Conservation (phyloP, 2,888 invertebrate genomes). For the Balanococcus diminutus region DNA sequence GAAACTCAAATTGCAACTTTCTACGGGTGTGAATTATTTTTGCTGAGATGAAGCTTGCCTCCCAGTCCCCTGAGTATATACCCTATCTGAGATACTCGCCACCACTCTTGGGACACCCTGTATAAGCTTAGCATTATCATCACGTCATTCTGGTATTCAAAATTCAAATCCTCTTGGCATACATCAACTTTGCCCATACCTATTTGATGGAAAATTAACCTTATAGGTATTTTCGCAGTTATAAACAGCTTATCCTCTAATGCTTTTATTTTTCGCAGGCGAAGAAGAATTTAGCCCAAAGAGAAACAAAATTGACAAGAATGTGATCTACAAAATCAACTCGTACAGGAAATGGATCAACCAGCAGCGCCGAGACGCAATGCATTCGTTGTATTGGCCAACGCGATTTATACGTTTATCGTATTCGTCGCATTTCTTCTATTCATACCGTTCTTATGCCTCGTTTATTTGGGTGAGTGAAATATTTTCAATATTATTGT, state of each 20-base stretch:
- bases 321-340: background rate
- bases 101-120: too few species aligned
- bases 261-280: background rate
- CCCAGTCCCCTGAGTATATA: too few species aligned
- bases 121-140: too few species aligned
- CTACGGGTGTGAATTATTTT: too few species aligned
- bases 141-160: too few species aligned
- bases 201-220: too few species aligned
- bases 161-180: background rate
- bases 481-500: background rate
- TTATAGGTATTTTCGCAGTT: too few species aligned
- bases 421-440: conserved; percentile 51
- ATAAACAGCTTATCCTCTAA: too few species aligned
- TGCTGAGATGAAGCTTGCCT: too few species aligned
- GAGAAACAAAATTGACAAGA: background rate
- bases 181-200: too few species aligned
- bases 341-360: conserved; percentile 30
- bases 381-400: background rate
- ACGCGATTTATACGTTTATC: conserved; percentile 55
- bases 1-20: too few species aligned
- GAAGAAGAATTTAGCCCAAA: background rate
- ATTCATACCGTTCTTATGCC: conserved; percentile 53
- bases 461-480: conserved; percentile 56
- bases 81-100: too few species aligned
- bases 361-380: conserved; percentile 14